A percentile compares a stretch with the other conserved stretches of the same genome.
phyloP scores from a whole-genome alignment of 64 coral and sea anemone species.

The Hydrozoanthus tunicans region DNA sequence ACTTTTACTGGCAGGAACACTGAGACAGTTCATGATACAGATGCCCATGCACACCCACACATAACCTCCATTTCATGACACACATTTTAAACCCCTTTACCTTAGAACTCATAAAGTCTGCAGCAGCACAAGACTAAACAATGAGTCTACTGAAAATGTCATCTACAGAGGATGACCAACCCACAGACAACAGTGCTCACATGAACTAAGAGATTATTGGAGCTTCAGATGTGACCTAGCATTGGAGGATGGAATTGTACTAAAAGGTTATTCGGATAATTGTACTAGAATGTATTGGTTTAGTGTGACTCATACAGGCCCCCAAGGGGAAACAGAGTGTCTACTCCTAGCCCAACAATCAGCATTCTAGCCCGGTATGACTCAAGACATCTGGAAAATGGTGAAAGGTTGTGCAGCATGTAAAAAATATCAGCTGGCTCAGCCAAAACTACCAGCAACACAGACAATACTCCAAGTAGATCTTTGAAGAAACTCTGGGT shows the following conservation, averaged over 20 bases:
- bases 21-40: not conserved
- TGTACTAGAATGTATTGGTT: not conserved
- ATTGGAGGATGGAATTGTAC: conserved; percentile 8
- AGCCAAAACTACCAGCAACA: not conserved
- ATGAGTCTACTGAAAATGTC: conserved; percentile 3
- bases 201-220: conserved; percentile 32
- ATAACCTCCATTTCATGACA: conserved; percentile 16
- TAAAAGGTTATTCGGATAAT: not conserved
- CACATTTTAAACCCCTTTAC: conserved; percentile 8
- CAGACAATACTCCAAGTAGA: not conserved
- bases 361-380: not conserved
- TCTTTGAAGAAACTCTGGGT: not conserved
- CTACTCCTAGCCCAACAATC: not conserved
- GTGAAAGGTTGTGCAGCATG: not conserved
- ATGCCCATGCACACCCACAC: not conserved
- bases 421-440: not conserved
- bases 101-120: not conserved
- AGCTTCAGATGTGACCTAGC: conserved; percentile 55
- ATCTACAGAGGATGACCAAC: conserved; percentile 39
- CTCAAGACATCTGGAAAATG: not conserved
- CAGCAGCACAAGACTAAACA: not conserved
- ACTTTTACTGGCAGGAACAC: too few relatives aligned
- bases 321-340: conserved; percentile 15
- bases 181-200: conserved; percentile 41
- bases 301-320: not conserved